Base-by-base conservation (phyloP, 2,888 invertebrate genomes). In the Acleris cristana region DNA sequence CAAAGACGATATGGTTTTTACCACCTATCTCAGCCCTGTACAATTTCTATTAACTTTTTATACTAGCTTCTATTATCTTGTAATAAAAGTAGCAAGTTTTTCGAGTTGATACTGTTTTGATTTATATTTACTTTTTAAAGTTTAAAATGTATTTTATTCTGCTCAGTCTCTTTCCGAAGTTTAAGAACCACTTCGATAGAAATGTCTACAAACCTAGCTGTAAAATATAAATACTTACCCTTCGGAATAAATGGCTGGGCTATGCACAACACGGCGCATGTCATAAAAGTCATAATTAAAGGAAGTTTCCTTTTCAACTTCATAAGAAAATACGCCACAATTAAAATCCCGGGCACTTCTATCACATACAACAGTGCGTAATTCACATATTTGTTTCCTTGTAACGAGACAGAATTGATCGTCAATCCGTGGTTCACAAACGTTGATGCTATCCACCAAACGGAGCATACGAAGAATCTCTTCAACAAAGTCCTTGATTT, bases 391-490 rank as follows among this genome's bases (percentile, higher is more conserved):
- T 95, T 95, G 80, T 97, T 95, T 3, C 96, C 97, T 73, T 95
- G 94, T 44, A 97, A 84, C 0, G 95, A 93, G 3, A 3, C 96
- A 0, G 96, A 95, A 78, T 96, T 96, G 40, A 97, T 92, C 1
- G 95, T 95, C 71, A 97, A 81, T 0, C 97, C 97, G 74, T 96
- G 97, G 78, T 96, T 96, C 0, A 97, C 95, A 70, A 97, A 95
- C 0, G 96, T 95, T 58, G 95, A 96, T 0, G 96, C 95, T 0
- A 95, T 84, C 91, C 90, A 91, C 90, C 91, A 91, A 0, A 85
- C 76, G 0, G 90, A 72, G 60, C 91, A 92, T 0, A 92, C 82
- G 0, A 89, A 71, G 51, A 90, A 90, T 53, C 92, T 81, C 19
- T 79, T 82, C 6, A 89, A 72, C 58, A 92, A 73, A 0, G 82